Conservation (phyloP, 2,797 vertebrate species). For the Cyprinodon diabolis region DNA sequence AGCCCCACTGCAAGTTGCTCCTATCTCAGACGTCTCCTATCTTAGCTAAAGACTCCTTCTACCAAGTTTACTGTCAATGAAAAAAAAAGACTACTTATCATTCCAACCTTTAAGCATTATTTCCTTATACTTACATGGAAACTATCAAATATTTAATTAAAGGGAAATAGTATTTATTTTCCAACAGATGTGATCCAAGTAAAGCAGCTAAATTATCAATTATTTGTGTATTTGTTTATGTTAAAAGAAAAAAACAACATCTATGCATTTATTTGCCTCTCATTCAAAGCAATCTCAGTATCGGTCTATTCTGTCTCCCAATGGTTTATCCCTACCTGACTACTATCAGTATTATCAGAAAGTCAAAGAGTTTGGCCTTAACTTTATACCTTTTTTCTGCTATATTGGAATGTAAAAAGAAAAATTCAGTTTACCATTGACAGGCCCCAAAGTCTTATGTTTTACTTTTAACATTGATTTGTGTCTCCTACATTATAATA, state of each 20-base stretch:
- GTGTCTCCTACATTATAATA: not conserved
- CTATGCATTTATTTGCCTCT: too few species aligned
- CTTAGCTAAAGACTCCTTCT: constrained; percentile 7
- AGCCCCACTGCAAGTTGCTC: constrained; percentile 46
- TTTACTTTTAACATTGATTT: not conserved
- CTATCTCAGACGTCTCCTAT: constrained; percentile 10
- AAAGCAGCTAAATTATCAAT: not conserved
- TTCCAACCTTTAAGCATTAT: not conserved
- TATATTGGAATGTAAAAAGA: not conserved
- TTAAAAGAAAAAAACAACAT: not conserved
- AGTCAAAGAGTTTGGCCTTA: not conserved
- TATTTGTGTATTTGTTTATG: not conserved
- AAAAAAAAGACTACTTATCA: not conserved
- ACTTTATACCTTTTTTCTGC: not conserved
- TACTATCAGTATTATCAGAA: not conserved
- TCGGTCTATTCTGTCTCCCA: too few species aligned
- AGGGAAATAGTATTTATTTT: not conserved
- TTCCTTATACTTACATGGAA: not conserved
- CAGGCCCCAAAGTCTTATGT: not conserved
- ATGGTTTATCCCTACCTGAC: not conserved
- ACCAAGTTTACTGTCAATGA: constrained; percentile 6
- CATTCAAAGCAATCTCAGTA: not conserved
- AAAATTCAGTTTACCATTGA: not conserved
- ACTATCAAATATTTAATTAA: not conserved
- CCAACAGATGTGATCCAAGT: not conserved